A percentile compares a stretch with the other conserved stretches of the same genome.
Conservation (phyloP, 2,797 vertebrate genomes). For the Cercopithecus mitis region DNA sequence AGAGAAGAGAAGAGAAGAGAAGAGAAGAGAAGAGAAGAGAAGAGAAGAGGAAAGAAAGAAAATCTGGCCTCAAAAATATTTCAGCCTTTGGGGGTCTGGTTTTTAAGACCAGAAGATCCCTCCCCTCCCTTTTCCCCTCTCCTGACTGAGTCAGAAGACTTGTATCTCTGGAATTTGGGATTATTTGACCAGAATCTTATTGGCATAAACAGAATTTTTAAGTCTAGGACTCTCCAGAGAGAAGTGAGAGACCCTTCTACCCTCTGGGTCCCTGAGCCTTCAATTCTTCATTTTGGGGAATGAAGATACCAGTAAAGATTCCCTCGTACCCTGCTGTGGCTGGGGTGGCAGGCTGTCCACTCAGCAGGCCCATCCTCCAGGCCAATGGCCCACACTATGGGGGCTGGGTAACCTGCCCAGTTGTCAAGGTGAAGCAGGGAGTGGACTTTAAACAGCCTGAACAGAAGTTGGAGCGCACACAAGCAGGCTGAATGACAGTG, state of each 20-base stretch:
- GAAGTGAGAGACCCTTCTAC: neutral
- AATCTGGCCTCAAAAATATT: constrained; percentile 60
- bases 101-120: constrained; percentile 63
- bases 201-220: constrained; percentile 77
- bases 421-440: constrained; percentile 57
- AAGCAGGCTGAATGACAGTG: neutral
- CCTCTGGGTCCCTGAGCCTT: constrained; percentile 42
- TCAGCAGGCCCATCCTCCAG: neutral
- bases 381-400: neutral
- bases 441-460: neutral
- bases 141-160: constrained; percentile 61
- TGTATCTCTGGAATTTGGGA: constrained; percentile 76
- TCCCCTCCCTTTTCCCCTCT: constrained; percentile 52
- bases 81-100: constrained; percentile 64
- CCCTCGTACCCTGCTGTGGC: neutral
- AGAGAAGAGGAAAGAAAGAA: neutral
- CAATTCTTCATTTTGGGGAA: constrained; percentile 52
- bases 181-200: constrained; percentile 76
- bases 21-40: too few relatives aligned
- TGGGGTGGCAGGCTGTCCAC: neutral
- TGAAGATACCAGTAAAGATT: neutral
- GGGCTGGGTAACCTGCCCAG: neutral
- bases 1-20: too few relatives aligned
- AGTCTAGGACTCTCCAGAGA: constrained; percentile 43
- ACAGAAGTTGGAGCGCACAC: neutral